A percentile compares a stretch with the other conserved stretches of the same genome.
These are phyloP conservation scores for Pygoscelis antarcticus DNA, from an alignment of 2,113 vertebrate species.

Conservation along the genomic window DNA sequence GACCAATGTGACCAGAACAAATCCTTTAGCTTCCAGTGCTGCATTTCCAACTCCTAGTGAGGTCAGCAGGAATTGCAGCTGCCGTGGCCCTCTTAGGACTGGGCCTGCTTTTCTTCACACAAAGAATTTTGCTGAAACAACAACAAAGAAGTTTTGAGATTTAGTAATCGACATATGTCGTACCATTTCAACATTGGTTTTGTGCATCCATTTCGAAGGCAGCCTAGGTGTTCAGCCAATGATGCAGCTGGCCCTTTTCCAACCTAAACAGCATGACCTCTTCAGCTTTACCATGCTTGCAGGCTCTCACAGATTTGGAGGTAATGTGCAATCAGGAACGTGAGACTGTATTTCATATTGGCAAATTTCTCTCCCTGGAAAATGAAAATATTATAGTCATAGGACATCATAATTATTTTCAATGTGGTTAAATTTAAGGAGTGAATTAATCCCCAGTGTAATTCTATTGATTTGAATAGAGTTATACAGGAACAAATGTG, in stretches of 20 bases:
- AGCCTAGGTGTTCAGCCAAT: conserved; percentile 23
- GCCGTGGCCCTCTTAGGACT: neutral
- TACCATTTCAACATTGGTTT: neutral
- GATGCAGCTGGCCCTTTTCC: conserved; percentile 63
- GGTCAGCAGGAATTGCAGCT: neutral
- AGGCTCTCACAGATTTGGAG: conserved; percentile 38
- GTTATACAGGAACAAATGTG: neutral
- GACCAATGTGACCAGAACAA: neutral
- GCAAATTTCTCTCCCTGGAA: conserved; percentile 68
- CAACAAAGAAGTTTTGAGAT: neutral
- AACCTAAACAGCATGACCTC: conserved; percentile 36
- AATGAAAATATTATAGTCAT: conserved; percentile 60
- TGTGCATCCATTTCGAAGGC: conserved; percentile 15
- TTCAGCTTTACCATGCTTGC: neutral
- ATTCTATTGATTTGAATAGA: conserved; percentile 9
- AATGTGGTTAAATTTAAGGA: conserved; percentile 61
- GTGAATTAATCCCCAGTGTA: conserved; percentile 53
- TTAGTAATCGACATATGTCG: neutral
- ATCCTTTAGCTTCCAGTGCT: neutral
- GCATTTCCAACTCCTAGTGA: neutral
- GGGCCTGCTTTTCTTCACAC: neutral
- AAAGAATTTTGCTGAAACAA: neutral
- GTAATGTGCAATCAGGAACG: conserved; percentile 57
- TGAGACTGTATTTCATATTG: conserved; percentile 50
- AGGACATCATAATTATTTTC: conserved; percentile 59